Conservation (phyloP, 2,113 vertebrate species). For the Brachyistius frenatus region DNA sequence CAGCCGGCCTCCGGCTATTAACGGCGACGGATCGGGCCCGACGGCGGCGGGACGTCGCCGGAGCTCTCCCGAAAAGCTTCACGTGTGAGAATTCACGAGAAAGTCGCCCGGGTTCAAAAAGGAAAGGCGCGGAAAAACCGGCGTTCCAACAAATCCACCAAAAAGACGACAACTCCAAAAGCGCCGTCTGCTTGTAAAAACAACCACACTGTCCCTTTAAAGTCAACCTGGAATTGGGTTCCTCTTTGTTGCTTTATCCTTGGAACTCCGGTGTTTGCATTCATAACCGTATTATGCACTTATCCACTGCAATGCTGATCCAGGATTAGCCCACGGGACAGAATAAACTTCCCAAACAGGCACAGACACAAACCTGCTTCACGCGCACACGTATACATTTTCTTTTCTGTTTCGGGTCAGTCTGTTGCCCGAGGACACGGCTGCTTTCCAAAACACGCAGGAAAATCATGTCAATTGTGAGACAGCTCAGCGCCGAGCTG, state of each 20-base stretch:
- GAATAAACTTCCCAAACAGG: slow-evolving; percentile 25
- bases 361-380: slow-evolving; percentile 15
- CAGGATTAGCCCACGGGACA: slow-evolving; percentile 55
- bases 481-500: background rate
- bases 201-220: background rate
- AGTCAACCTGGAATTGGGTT: background rate
- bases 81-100: no score
- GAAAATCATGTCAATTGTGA: background rate
- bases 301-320: slow-evolving; percentile 51
- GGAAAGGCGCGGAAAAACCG: no score
- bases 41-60: no score
- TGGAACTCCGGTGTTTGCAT: slow-evolving; percentile 37
- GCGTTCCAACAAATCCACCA: no score
- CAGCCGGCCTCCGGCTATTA: slow-evolving; percentile 26
- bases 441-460: no score
- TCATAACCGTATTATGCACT: slow-evolving; percentile 49
- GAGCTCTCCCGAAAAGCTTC: background rate
- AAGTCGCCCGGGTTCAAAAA: no score
- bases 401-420: background rate
- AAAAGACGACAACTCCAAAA: no score
- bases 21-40: background rate
- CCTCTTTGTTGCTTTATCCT: slow-evolving; percentile 32
- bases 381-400: no score
- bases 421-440: background rate
- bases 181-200: background rate